Percentiles rank a stretch among this genome's conserved stretches.
Evolutionary conservation across 1,140 invertebrate genomes (phyloP).

Genomic region (Charaxes varanes): DNA sequence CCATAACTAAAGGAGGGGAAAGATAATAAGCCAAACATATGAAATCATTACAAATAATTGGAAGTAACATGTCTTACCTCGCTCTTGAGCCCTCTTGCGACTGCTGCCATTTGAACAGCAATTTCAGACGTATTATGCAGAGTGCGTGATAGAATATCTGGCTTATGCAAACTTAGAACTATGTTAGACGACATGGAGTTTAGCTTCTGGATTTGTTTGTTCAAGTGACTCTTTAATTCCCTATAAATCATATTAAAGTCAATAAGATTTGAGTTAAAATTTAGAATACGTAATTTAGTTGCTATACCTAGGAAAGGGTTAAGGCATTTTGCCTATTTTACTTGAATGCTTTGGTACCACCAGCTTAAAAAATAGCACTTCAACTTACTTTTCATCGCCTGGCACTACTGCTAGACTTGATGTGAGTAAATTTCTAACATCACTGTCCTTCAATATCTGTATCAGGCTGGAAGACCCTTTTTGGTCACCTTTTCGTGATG

Average conservation of each 20-base stretch:
- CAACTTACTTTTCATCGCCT: conserved; percentile 32
- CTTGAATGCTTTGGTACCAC: too few relatives aligned
- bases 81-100: conserved; percentile 26
- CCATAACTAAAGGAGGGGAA: too few relatives aligned
- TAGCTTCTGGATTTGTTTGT: conserved; percentile 33
- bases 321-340: too few relatives aligned
- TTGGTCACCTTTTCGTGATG: background rate
- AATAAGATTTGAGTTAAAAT: conserved; percentile 1
- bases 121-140: conserved; percentile 22
- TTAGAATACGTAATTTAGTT: too few relatives aligned
- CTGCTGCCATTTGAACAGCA: conserved; percentile 17
- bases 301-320: too few relatives aligned
- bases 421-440: conserved; percentile 16
- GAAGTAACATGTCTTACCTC: conserved; percentile 11
- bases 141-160: conserved; percentile 22
- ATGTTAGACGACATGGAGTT: conserved; percentile 25
- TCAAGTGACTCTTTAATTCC: conserved; percentile 31
- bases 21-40: background rate
- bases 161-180: conserved; percentile 19
- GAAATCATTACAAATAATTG: background rate
- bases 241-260: conserved; percentile 17
- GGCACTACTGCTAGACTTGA: conserved; percentile 4
- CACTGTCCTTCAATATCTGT: conserved; percentile 11
- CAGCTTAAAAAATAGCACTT: too few relatives aligned
- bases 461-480: background rate